Percentiles rank a stretch among this genome's conserved stretches.
Conservation (phyloP, 1,140 invertebrate species). For the Drosophila mauritiana region DNA sequence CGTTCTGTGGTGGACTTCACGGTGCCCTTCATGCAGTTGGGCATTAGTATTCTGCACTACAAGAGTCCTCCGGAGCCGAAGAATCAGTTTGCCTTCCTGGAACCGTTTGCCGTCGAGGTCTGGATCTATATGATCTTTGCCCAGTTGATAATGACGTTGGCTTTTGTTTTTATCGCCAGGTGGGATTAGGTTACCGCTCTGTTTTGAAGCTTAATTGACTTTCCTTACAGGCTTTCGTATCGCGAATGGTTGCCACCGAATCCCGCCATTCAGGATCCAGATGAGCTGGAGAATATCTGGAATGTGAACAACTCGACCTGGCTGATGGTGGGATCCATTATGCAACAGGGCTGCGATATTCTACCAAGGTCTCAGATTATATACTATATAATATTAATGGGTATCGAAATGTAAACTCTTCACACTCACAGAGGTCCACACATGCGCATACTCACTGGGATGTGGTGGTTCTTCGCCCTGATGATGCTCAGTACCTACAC, state of each 20-base stretch:
- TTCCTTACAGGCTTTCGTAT: conserved; percentile 88
- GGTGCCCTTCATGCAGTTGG: conserved; percentile 95
- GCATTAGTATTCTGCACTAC: conserved; percentile 94
- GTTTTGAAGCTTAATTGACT: accelerated
- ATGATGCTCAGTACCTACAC: conserved; percentile 98
- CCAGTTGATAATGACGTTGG: conserved; percentile 95
- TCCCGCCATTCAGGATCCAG: conserved; percentile 89
- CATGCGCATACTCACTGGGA: conserved; percentile 91
- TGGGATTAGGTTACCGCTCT: conserved; percentile 77
- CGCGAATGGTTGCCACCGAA: conserved; percentile 94
- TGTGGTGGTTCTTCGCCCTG: conserved; percentile 98
- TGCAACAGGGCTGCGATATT: conserved; percentile 93
- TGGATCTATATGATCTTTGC: conserved; percentile 98
- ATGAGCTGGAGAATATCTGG: conserved; percentile 92
- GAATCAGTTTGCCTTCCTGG: conserved; percentile 95
- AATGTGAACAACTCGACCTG: conserved; percentile 90
- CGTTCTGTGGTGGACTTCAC: conserved; percentile 94
- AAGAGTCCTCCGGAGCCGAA: conserved; percentile 95
- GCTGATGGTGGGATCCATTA: conserved; percentile 92
- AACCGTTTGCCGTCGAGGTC: conserved; percentile 95
- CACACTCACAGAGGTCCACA: conserved; percentile 89
- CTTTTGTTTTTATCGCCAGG: conserved; percentile 96
- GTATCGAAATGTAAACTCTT: too few species aligned
- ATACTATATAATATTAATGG: not conserved
- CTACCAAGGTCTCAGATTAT: conserved; percentile 88